phyloP scores from a whole-genome alignment of 2,797 vertebrate species.

The Pteropus rufus region DNA sequence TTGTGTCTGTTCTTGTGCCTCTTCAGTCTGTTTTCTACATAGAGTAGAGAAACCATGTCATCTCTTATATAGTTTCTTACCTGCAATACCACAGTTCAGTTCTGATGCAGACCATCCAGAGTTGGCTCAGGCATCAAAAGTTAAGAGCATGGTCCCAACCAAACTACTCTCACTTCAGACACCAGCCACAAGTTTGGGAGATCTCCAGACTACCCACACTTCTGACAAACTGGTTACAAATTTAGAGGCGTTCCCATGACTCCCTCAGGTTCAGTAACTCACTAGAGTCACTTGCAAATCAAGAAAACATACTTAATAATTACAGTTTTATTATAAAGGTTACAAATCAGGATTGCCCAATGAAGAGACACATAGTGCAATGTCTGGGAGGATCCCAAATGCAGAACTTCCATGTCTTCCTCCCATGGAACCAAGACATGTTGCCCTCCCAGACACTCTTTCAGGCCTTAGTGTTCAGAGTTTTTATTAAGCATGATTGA shows the following conservation, averaged over 20 bases:
- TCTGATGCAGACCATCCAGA: neutral
- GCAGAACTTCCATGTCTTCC: neutral
- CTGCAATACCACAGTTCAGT: neutral
- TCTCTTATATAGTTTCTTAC: neutral
- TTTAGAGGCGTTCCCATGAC: neutral
- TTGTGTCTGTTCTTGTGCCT: neutral
- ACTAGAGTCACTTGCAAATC: neutral
- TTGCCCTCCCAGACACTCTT: neutral
- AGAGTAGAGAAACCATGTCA: neutral
- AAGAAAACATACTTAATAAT: neutral
- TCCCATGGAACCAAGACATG: neutral
- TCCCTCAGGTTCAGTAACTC: neutral
- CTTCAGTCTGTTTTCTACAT: neutral
- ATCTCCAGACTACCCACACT: neutral
- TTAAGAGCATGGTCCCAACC: neutral
- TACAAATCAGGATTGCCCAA: neutral
- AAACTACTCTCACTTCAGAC: neutral
- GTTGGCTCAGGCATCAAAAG: neutral
- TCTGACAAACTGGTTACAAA: neutral
- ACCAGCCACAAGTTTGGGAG: neutral
- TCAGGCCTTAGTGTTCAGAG: neutral
- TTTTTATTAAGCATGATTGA: neutral
- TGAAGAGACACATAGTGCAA: neutral
- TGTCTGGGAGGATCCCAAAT: neutral
- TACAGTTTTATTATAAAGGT: neutral